Evolutionary conservation across 2,797 vertebrate genomes (phyloP).

Genomic region (Lophotriccus pileatus): DNA sequence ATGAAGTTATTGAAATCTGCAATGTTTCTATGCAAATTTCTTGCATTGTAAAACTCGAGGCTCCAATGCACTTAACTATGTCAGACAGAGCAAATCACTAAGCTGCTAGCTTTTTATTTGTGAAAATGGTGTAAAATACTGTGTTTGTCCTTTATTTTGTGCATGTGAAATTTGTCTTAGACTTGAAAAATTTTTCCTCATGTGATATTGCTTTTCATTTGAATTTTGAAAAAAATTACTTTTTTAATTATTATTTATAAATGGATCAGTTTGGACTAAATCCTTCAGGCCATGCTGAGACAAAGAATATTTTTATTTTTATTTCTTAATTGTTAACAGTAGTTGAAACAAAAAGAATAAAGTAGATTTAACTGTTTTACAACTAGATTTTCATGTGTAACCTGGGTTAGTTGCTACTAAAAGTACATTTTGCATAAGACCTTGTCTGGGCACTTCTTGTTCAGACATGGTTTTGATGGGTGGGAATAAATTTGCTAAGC

Average conservation of each 20-base stretch:
- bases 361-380: neutral
- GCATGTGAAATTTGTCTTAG: neutral
- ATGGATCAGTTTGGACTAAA: neutral
- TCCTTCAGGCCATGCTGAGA: neutral
- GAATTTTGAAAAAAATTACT: neutral
- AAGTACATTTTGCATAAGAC: neutral
- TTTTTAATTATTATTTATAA: neutral
- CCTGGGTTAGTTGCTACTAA: neutral
- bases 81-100: neutral
- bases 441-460: neutral
- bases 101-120: neutral
- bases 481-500: slow-evolving; percentile 32
- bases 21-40: fast-evolving
- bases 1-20: neutral
- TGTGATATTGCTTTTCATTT: neutral
- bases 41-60: neutral
- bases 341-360: neutral
- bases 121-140: neutral
- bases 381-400: neutral
- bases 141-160: neutral
- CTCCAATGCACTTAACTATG: neutral
- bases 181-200: neutral
- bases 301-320: neutral
- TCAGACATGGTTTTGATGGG: neutral
- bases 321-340: neutral